phyloP scores from a whole-genome alignment of 2,797 vertebrate species.

The Apodemus agrarius region DNA sequence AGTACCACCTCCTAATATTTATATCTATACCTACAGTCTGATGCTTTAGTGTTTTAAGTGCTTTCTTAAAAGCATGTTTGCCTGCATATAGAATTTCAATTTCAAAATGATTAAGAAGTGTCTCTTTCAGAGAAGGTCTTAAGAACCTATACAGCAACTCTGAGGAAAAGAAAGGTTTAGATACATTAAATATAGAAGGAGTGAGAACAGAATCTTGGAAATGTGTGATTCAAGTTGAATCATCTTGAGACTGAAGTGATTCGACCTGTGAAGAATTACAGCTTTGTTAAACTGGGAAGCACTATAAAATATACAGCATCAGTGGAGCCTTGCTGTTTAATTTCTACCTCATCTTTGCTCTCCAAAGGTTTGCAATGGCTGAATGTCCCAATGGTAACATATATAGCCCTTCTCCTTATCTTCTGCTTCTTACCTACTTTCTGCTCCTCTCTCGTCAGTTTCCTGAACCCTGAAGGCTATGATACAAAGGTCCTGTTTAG shows the following conservation, averaged over 20 bases:
- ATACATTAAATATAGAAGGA: not conserved
- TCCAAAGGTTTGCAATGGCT: not conserved
- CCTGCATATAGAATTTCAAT: constrained; percentile 44
- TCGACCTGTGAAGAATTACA: not conserved
- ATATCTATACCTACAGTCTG: not conserved
- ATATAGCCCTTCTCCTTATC: not conserved
- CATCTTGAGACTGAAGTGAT: not conserved
- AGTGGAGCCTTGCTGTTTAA: not conserved
- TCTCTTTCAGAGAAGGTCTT: constrained; percentile 26
- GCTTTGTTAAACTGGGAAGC: not conserved
- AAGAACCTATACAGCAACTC: not conserved
- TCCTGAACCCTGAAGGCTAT: not conserved
- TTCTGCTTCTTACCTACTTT: not conserved
- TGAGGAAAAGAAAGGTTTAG: not conserved
- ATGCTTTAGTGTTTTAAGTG: constrained; percentile 21
- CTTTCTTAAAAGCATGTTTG: constrained; percentile 50
- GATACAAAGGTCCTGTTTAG: not conserved
- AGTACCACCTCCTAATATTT: not conserved
- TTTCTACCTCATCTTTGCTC: not conserved
- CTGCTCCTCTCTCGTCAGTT: not conserved
- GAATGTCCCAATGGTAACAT: not conserved
- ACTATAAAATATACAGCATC: not conserved
- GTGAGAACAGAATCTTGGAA: not conserved
- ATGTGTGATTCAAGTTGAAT: not conserved
- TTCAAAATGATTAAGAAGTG: constrained; percentile 40